Evolutionary conservation across 2,888 invertebrate species (phyloP).

Genomic region (Myopa testacea): DNA sequence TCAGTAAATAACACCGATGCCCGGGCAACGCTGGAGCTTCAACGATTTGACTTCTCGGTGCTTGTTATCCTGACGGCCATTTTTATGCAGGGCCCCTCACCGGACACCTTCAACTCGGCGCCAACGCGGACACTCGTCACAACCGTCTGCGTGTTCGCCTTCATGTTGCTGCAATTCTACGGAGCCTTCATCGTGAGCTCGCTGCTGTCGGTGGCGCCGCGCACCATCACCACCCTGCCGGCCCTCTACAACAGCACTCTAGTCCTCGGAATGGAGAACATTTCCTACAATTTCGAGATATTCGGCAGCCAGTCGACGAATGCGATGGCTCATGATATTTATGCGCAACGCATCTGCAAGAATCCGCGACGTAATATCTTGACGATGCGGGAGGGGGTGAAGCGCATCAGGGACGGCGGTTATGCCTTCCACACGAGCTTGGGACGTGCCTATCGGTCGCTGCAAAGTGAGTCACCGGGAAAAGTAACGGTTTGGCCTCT

Average conservation of each 20-base stretch:
- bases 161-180: constrained; percentile 64
- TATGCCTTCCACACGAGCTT: constrained; percentile 62
- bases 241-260: constrained; percentile 60
- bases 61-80: constrained; percentile 61
- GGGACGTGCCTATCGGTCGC: constrained; percentile 57
- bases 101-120: constrained; percentile 59
- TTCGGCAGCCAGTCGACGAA: constrained; percentile 54
- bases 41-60: constrained; percentile 55
- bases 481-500: neutral
- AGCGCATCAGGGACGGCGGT: constrained; percentile 57
- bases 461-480: constrained; percentile 49
- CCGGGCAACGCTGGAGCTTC: constrained; percentile 46
- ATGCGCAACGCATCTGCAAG: constrained; percentile 56
- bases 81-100: constrained; percentile 62
- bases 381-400: constrained; percentile 54
- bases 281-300: constrained; percentile 58
- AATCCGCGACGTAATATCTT: constrained; percentile 54
- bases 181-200: constrained; percentile 65
- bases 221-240: constrained; percentile 57
- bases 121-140: constrained; percentile 55
- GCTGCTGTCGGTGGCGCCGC: constrained; percentile 62
- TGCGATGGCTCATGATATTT: constrained; percentile 55
- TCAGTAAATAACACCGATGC: too few species aligned
- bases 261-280: constrained; percentile 63
- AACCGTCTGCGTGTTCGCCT: constrained; percentile 61